Conservation (phyloP, 2,113 vertebrate species). For the Rhegmatorhina hoffmannsi region DNA sequence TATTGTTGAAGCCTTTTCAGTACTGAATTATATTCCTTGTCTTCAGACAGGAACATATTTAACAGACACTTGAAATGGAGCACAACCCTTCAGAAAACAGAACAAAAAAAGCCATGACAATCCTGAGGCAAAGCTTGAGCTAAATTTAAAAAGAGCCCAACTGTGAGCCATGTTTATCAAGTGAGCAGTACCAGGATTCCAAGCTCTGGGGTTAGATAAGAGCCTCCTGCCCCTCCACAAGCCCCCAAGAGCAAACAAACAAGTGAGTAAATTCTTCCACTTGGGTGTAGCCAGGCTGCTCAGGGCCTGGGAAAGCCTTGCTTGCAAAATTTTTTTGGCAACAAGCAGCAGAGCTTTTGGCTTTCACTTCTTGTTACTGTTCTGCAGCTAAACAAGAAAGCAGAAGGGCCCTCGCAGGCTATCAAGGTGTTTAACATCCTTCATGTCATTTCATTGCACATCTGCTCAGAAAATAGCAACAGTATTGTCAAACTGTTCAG, state of each 20-base stretch:
- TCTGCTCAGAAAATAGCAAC: not conserved
- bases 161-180: not conserved
- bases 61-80: not conserved
- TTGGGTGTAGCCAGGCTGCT: slow-evolving; percentile 64
- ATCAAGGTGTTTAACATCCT: not conserved
- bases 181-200: not conserved
- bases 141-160: slow-evolving; percentile 12
- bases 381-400: slow-evolving; percentile 11
- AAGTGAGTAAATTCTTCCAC: slow-evolving; percentile 65
- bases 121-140: not conserved
- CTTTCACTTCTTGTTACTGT: slow-evolving; percentile 45
- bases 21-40: slow-evolving; percentile 2
- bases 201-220: slow-evolving; percentile 71
- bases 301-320: slow-evolving; percentile 65
- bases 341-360: slow-evolving; percentile 20
- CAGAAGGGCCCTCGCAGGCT: not conserved
- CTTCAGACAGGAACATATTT: not conserved
- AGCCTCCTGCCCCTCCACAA: slow-evolving; percentile 46
- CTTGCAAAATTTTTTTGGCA: slow-evolving; percentile 64
- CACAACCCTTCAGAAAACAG: not conserved
- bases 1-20: not conserved
- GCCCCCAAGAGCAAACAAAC: slow-evolving; percentile 57
- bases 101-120: not conserved
- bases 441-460: not conserved
- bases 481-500: not conserved